These are phyloP conservation scores for Orussus abietinus DNA, from an alignment of 1,140 invertebrate species.

Conservation along the genomic window DNA sequence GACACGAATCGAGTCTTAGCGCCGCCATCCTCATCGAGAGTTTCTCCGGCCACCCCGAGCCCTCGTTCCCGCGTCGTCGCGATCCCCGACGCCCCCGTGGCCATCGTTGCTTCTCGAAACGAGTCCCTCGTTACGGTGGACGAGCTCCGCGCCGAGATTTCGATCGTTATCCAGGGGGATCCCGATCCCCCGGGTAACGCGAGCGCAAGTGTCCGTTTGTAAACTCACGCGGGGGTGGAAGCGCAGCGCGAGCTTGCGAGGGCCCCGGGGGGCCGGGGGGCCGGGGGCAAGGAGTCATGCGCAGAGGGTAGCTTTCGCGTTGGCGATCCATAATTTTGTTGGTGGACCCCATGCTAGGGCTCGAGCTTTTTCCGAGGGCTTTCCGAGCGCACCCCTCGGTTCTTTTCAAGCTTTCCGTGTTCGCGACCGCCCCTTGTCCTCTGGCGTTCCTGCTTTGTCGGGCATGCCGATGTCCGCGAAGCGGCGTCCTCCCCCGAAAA, in stretches of 20 bases:
- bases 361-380: constrained; percentile 15
- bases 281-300: constrained; percentile 30
- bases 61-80: background rate
- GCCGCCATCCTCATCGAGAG: background rate
- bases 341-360: constrained; percentile 22
- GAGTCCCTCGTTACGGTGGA: background rate
- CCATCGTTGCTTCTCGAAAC: background rate
- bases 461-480: background rate
- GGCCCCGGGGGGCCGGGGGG: constrained; percentile 1
- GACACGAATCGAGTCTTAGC: background rate
- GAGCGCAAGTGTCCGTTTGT: constrained; percentile 16
- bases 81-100: constrained; percentile 2
- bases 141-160: constrained; percentile 1
- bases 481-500: constrained; percentile 6
- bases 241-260: background rate
- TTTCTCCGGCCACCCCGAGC: background rate
- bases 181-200: constrained; percentile 8
- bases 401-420: background rate
- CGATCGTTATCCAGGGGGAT: constrained; percentile 2
- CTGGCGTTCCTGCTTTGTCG: background rate
- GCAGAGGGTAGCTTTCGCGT: constrained; percentile 22
- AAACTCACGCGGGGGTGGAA: constrained; percentile 11
- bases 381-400: constrained; percentile 2
- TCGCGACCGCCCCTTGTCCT: background rate
- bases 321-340: constrained; percentile 37